Percentiles rank a stretch among this genome's conserved stretches.
phyloP scores from a whole-genome alignment of 2,888 invertebrate genomes.

The Bursaphelenchus okinawaensis region DNA sequence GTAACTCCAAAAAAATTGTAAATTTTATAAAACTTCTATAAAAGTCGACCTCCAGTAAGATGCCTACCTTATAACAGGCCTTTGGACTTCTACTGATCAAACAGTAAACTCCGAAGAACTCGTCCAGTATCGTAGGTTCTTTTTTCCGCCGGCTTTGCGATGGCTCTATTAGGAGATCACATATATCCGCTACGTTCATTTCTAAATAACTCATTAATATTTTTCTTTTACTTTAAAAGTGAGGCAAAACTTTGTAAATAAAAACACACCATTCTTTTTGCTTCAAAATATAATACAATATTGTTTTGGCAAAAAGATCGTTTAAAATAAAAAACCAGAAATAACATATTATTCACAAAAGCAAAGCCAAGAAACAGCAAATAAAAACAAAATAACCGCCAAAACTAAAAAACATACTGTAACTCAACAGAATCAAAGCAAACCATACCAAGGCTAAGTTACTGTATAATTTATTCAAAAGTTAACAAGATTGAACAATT shows the following conservation, averaged over 20 bases:
- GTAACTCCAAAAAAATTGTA: no score
- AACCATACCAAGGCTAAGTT: neutral
- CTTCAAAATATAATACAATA: neutral
- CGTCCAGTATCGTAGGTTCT: constrained; percentile 31
- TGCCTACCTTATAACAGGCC: constrained; percentile 40
- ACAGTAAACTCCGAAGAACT: constrained; percentile 56
- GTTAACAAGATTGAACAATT: neutral
- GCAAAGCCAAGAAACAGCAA: neutral
- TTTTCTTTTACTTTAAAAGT: no score
- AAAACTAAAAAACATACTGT: neutral
- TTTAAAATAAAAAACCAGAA: neutral
- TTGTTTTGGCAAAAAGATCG: neutral
- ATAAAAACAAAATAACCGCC: neutral
- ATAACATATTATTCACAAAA: no score
- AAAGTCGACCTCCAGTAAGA: no score
- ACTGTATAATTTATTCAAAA: neutral
- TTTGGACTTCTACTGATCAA: constrained; percentile 46
- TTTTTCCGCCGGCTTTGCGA: constrained; percentile 20
- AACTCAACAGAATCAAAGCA: neutral
- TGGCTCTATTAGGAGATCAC: constrained; percentile 4
- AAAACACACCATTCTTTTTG: no score
- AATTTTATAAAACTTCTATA: no score
- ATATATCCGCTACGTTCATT: constrained; percentile 3
- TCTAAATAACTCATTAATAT: no score
- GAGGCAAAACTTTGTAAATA: no score